Percentiles rank a stretch among this genome's conserved stretches.
These are phyloP conservation scores for Muraenolepis orangiensis DNA, from an alignment of 2,797 vertebrate species.

Conservation along the genomic window DNA sequence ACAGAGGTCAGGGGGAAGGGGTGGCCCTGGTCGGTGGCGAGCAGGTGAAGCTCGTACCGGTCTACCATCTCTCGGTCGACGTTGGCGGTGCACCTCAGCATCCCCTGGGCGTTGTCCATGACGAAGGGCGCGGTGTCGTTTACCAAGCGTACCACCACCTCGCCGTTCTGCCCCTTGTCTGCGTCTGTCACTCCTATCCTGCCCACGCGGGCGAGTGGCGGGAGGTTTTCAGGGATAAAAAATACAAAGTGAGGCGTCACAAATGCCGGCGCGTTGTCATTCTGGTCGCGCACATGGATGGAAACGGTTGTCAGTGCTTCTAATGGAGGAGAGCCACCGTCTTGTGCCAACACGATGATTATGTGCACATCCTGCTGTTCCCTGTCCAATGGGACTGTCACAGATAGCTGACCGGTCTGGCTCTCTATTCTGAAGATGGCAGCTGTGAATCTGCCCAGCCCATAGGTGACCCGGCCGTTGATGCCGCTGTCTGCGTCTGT, in stretches of 20 bases:
- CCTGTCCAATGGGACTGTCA: slow-evolving; percentile 66
- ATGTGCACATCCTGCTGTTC: slow-evolving; percentile 63
- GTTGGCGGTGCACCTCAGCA: slow-evolving; percentile 59
- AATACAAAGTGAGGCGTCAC: slow-evolving; percentile 72
- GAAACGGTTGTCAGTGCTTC: slow-evolving; percentile 57
- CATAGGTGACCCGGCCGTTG: slow-evolving; percentile 70
- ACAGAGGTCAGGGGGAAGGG: slow-evolving; percentile 62
- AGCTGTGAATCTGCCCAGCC: slow-evolving; percentile 49
- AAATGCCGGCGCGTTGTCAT: slow-evolving; percentile 78
- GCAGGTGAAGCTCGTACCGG: slow-evolving; percentile 69
- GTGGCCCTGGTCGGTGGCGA: slow-evolving; percentile 70
- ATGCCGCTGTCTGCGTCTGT: slow-evolving; percentile 68
- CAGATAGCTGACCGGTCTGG: slow-evolving; percentile 64
- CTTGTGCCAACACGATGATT: slow-evolving; percentile 67
- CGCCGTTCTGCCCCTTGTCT: slow-evolving; percentile 71
- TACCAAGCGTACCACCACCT: slow-evolving; percentile 61
- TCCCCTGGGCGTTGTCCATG: slow-evolving; percentile 61
- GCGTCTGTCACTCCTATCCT: slow-evolving; percentile 66
- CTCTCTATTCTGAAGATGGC: slow-evolving; percentile 67
- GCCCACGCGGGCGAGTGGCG: slow-evolving; percentile 61
- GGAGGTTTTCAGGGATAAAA: slow-evolving; percentile 73
- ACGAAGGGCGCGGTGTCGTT: slow-evolving; percentile 65
- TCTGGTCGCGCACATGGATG: slow-evolving; percentile 72
- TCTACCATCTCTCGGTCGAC: slow-evolving; percentile 73
- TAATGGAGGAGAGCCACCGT: slow-evolving; percentile 68